These are phyloP conservation scores for Brachystomella parvula DNA, from an alignment of 1,140 invertebrate species.

Conservation along the genomic window DNA sequence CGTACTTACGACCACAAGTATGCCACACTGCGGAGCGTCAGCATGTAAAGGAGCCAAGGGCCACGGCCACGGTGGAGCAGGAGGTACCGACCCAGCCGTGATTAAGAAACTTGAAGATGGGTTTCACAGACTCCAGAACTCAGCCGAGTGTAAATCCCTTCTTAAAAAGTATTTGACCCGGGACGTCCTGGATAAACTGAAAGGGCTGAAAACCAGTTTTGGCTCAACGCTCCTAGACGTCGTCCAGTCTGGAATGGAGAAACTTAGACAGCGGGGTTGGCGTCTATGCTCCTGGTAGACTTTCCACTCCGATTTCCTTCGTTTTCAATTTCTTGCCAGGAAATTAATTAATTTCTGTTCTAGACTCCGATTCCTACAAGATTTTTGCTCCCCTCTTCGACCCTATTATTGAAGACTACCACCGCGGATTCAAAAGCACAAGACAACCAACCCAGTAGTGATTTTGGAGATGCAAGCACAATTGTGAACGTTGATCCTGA, in stretches of 20 bases:
- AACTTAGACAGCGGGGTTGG: slow-evolving; percentile 85
- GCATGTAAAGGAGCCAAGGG: not conserved
- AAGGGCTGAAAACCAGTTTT: slow-evolving; percentile 83
- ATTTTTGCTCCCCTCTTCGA: slow-evolving; percentile 85
- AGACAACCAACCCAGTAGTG: slow-evolving; percentile 81
- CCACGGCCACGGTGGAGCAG: no score
- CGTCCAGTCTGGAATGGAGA: slow-evolving; percentile 70
- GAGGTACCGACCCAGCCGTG: slow-evolving; percentile 49
- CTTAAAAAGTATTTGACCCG: slow-evolving; percentile 63
- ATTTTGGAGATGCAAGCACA: slow-evolving; percentile 84
- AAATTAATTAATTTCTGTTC: no score
- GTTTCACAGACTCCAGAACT: not conserved
- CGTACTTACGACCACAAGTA: no score
- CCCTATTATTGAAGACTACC: slow-evolving; percentile 94
- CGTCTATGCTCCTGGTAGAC: slow-evolving; percentile 75
- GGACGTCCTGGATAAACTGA: slow-evolving; percentile 76
- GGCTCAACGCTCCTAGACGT: slow-evolving; percentile 82
- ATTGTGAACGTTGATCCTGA: slow-evolving; percentile 85
- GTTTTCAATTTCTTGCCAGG: no score
- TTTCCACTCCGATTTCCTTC: no score
- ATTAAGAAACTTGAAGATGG: slow-evolving; percentile 68
- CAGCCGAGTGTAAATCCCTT: slow-evolving; percentile 76
- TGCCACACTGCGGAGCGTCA: not conserved
- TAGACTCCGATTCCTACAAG: slow-evolving; percentile 84
- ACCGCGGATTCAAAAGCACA: slow-evolving; percentile 83